Percentiles rank a stretch among this genome's conserved stretches.
phyloP scores from a whole-genome alignment of 1,140 invertebrate species.

The Scaptomyza graminum region DNA sequence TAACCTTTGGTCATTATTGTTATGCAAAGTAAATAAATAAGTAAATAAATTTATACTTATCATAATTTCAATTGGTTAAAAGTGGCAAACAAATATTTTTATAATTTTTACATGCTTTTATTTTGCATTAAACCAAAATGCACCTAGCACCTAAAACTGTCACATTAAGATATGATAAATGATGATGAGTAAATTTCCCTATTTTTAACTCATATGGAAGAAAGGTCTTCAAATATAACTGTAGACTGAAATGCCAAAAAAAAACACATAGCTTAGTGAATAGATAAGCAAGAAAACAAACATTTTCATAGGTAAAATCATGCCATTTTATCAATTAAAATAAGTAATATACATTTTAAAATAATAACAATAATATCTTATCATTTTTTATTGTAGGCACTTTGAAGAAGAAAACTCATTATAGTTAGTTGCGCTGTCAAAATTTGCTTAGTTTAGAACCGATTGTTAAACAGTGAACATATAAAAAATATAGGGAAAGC shows the following conservation, averaged over 20 bases:
- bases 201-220: background rate
- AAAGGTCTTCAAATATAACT: background rate
- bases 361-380: slow-evolving; percentile 31
- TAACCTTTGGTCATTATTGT: too few relatives aligned
- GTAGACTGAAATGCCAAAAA: background rate
- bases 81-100: background rate
- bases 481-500: background rate
- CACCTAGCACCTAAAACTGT: slow-evolving; percentile 17
- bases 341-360: slow-evolving; percentile 23
- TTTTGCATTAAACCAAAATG: background rate
- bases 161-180: background rate
- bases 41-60: too few relatives aligned
- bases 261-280: background rate
- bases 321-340: slow-evolving; percentile 25
- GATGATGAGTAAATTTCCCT: background rate
- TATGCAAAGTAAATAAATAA: too few relatives aligned
- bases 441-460: slow-evolving; percentile 13
- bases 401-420: background rate
- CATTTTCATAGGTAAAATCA: slow-evolving; percentile 7
- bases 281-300: slow-evolving; percentile 4
- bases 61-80: background rate
- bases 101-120: background rate
- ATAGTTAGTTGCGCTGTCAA: background rate
- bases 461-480: slow-evolving; percentile 6
- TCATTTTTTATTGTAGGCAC: slow-evolving; percentile 9